These are phyloP conservation scores for Pontoporia blainvillei DNA, from an alignment of 2,113 vertebrate genomes.

Conservation along the genomic window DNA sequence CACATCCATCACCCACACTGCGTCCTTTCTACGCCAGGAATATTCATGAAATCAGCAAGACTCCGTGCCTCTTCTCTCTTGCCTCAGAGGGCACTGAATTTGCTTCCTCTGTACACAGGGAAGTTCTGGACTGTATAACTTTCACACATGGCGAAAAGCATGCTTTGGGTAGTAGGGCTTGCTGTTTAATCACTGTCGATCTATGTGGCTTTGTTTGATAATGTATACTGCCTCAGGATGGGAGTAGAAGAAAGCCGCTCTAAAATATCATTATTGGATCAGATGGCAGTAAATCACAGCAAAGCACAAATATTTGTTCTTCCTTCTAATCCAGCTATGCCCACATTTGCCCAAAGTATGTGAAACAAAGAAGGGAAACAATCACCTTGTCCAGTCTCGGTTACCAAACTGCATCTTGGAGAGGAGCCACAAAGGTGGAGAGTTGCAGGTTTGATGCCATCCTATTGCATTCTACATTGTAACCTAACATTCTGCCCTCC, in stretches of 20 bases:
- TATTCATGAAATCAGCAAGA: background rate
- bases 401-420: background rate
- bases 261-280: background rate
- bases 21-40: background rate
- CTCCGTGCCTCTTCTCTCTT: background rate
- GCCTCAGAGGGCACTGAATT: background rate
- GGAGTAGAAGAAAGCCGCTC: accelerated
- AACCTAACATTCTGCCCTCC: accelerated
- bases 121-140: accelerated
- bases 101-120: background rate
- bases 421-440: accelerated
- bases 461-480: background rate
- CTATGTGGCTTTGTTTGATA: background rate
- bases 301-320: background rate
- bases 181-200: background rate
- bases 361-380: background rate
- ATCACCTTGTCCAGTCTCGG: background rate
- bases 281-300: background rate
- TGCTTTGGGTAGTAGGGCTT: accelerated
- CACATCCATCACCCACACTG: too few relatives aligned
- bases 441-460: background rate
- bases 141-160: accelerated
- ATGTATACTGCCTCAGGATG: background rate
- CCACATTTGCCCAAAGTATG: background rate
- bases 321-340: background rate